Evolutionary conservation across 2,113 vertebrate species (phyloP).

Genomic region (Protobothrops mucrosquamatus): DNA sequence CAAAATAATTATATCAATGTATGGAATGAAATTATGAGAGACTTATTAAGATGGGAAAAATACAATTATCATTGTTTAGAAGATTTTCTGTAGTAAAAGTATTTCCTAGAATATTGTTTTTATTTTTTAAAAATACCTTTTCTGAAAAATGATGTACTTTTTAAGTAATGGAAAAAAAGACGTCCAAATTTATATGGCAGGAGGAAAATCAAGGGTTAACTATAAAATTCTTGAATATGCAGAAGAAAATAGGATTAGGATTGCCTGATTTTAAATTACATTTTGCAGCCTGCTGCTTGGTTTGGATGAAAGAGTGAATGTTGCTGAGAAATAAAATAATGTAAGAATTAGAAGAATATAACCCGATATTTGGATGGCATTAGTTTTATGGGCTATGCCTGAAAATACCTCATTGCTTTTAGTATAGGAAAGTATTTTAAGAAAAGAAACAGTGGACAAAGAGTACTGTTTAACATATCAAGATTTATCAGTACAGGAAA

Average conservation of each 20-base stretch:
- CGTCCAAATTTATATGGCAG: not conserved
- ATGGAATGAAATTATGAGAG: not conserved
- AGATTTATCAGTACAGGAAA: not conserved
- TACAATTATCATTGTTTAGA: not conserved
- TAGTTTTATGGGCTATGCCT: not conserved
- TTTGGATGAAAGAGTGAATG: not conserved
- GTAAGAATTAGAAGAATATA: not conserved
- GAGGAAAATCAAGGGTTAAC: not conserved
- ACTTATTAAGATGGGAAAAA: not conserved
- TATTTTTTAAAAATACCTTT: not conserved
- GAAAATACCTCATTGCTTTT: not conserved
- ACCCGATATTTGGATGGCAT: not conserved
- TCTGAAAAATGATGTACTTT: not conserved
- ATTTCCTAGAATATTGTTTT: not conserved
- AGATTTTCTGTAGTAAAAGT: not conserved
- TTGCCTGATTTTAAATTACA: not conserved
- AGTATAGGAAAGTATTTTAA: not conserved
- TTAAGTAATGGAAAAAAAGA: not conserved
- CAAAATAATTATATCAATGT: not conserved
- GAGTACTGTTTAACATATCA: not conserved
- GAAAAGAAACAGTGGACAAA: not conserved
- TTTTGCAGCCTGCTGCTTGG: not conserved
- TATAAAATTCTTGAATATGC: not conserved
- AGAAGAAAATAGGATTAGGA: not conserved
- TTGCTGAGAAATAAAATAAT: not conserved